Base-by-base conservation (phyloP, 2,888 invertebrate species). In the Ptychoptera albimana region DNA sequence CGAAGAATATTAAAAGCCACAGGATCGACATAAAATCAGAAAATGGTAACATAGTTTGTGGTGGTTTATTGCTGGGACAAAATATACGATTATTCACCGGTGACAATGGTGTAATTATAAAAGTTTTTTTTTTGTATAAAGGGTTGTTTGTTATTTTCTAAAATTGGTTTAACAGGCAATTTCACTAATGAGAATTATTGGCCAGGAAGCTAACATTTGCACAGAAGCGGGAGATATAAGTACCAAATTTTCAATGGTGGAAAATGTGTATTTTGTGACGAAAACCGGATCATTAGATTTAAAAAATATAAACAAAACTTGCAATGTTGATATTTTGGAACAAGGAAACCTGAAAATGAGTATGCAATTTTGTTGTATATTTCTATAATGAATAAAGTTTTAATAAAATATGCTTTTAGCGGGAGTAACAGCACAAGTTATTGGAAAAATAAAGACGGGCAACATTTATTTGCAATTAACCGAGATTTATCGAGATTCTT, bases 271-370 rank as follows among this genome's bases (percentile, higher is more conserved):
- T 45, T 64, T 64, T 50, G 54, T 55, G 36, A 63, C 64, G 0
- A 51, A 55, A 30, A 56, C 52, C 5, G 64, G 64, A 2, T 48
- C 49, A 9, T 45, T 64, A 47, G 52, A 57, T 10, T 51, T 64
- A 1, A 58, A 58, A 23, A 65, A 64, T 49, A 56, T 65, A 0
- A 65, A 64, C 48, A 64, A 64, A 46, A 50, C 46, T 8, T 52
- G 57, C 2, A 53, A 57, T 43, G 54, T 63, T 11, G 48, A 52
- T 42, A 51, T 65, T 2, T 50, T 58, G 10, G 47, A 60, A 41
- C 48, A 56, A n/a, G 63, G 59, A 4, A 53, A 58, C 7, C 46
- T 64, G 0, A 56, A 56, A 35, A 63, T 64, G 61, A 59, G 64
- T 64, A 48, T 51, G 57, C 53, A 8, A 2, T 14, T 13, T n/a